Percentiles rank a stretch among this genome's conserved stretches.
Conservation (phyloP, 2,888 invertebrate species). For the Drosophila mimetica region DNA sequence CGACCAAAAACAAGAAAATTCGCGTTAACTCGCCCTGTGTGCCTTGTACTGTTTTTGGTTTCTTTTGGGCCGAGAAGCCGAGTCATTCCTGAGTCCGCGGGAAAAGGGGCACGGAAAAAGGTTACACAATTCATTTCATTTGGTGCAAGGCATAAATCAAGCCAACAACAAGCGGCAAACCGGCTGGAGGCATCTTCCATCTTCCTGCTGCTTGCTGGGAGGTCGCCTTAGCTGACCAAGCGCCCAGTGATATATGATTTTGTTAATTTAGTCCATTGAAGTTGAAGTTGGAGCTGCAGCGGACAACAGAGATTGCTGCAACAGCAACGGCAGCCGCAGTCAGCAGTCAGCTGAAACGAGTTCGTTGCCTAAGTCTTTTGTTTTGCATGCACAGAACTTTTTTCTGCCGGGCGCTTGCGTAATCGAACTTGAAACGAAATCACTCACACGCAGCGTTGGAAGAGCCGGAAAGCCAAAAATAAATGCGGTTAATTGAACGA, state of each 20-base stretch:
- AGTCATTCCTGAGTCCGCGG: conserved; percentile 20
- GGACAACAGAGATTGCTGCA: conserved; percentile 4
- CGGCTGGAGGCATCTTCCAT: conserved; percentile 47
- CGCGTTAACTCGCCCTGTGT: conserved; percentile 65
- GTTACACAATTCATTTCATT: conserved; percentile 80
- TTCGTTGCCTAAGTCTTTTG: conserved; percentile 69
- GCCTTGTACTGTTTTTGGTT: conserved; percentile 38
- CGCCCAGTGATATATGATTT: conserved; percentile 73
- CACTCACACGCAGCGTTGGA: conserved; percentile 41
- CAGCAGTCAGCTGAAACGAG: conserved; percentile 47
- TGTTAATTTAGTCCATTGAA: conserved; percentile 73
- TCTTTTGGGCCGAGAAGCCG: conserved; percentile 10
- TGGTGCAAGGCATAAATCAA: conserved; percentile 79
- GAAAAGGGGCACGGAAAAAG: conserved; percentile 43
- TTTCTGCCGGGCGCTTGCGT: conserved; percentile 44
- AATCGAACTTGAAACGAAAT: conserved; percentile 65
- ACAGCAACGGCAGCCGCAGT: neutral
- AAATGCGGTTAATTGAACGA: conserved; percentile 73
- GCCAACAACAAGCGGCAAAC: conserved; percentile 70
- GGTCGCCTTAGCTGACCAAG: conserved; percentile 61
- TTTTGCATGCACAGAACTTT: conserved; percentile 64
- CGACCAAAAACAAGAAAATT: conserved; percentile 76
- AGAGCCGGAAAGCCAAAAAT: conserved; percentile 47
- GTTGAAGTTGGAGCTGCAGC: conserved; percentile 15
- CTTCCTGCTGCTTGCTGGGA: conserved; percentile 65